Percentiles rank a stretch among this genome's conserved stretches.
These are phyloP conservation scores for Leptinotarsa lineolata DNA, from an alignment of 1,140 invertebrate species.

Conservation along the genomic window DNA sequence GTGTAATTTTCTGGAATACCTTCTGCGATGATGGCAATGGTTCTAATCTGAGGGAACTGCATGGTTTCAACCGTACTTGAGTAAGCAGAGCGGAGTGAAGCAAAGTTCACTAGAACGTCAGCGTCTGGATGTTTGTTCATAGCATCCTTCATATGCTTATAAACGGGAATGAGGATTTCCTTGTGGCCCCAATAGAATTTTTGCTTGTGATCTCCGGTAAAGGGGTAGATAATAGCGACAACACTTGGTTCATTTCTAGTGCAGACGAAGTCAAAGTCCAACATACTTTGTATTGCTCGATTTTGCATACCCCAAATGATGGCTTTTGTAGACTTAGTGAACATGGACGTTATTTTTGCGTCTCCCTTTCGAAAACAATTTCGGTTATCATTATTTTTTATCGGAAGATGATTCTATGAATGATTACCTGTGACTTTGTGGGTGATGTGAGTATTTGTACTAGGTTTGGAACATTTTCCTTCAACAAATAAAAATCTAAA, in stretches of 20 bases:
- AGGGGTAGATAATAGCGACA: conserved; percentile 97
- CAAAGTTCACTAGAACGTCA: conserved; percentile 98
- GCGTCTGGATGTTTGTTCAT: conserved; percentile 94
- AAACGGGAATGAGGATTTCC: conserved; percentile 94
- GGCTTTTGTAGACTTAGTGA: conserved; percentile 84
- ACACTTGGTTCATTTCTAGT: conserved; percentile 85
- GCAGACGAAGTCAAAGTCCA: conserved; percentile 99
- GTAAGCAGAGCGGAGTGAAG: conserved; percentile 95
- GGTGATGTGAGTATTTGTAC: conserved; percentile 14
- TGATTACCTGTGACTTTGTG: conserved; percentile 19
- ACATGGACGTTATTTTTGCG: conserved; percentile 61
- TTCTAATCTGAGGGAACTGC: conserved; percentile 90
- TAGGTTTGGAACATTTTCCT: conserved; percentile 28
- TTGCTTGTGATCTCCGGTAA: conserved; percentile 98
- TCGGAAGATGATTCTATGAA: background rate
- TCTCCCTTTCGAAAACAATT: conserved; percentile 23
- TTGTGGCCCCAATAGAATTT: conserved; percentile 99
- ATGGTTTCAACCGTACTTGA: conserved; percentile 94
- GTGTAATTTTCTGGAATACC: conserved; percentile 98
- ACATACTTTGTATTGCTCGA: conserved; percentile 95
- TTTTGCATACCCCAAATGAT: conserved; percentile 99
- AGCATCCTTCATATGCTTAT: conserved; percentile 96
- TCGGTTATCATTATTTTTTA: background rate
- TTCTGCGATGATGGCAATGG: conserved; percentile 98
- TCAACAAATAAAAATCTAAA: conserved; percentile 22